Conservation (phyloP, 2,797 vertebrate genomes). For the Rhadinocentrus ornatus region DNA sequence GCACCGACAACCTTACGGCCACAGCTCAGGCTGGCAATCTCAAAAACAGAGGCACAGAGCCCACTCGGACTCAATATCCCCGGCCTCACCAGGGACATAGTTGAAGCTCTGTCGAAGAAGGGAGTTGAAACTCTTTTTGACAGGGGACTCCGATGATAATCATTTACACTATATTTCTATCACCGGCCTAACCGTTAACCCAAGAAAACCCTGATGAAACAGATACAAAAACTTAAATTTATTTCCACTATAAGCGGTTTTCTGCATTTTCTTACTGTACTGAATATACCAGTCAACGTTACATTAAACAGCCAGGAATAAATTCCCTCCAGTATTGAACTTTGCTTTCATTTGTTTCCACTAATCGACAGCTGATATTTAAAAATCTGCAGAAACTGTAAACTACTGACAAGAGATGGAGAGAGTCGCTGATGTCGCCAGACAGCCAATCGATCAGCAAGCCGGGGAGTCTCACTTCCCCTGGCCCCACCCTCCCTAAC, state of each 20-base stretch:
- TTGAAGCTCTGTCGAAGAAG: no score
- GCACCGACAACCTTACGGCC: no score
- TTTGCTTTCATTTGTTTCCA: slow-evolving; percentile 34
- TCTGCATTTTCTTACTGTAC: neutral
- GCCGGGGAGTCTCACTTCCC: slow-evolving; percentile 39
- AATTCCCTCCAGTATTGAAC: slow-evolving; percentile 4
- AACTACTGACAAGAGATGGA: slow-evolving; percentile 35
- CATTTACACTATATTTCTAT: neutral
- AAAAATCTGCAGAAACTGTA: slow-evolving; percentile 43
- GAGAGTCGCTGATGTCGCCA: slow-evolving; percentile 16
- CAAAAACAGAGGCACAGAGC: no score
- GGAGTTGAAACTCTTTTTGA: no score
- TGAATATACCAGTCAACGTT: neutral
- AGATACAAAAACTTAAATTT: neutral
- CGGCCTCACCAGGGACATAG: no score
- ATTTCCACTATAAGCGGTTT: neutral
- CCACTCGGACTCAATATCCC: no score
- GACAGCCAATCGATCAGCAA: slow-evolving; percentile 47
- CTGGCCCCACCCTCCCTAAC: slow-evolving; percentile 52
- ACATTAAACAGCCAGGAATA: neutral
- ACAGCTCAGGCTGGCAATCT: no score
- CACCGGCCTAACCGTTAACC: neutral
- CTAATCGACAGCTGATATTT: slow-evolving; percentile 53
- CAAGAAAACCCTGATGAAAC: neutral
- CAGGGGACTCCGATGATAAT: no score